phyloP scores from a whole-genome alignment of 2,888 invertebrate species.

The Spilosoma lubricipeda region DNA sequence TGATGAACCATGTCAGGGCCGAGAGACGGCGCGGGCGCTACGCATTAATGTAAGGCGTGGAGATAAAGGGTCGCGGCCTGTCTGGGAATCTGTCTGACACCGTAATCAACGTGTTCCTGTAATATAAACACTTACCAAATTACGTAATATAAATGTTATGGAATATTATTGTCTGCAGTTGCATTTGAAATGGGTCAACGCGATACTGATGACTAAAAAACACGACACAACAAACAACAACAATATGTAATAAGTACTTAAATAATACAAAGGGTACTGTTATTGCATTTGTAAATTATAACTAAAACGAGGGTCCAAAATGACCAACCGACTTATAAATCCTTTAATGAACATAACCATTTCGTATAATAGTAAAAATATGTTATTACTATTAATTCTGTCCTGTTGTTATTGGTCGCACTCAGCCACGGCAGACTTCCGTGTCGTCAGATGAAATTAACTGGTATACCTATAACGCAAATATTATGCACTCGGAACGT shows the following conservation, averaged over 20 bases:
- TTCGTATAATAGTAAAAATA: no score
- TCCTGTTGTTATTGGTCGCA: no score
- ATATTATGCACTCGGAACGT: background rate
- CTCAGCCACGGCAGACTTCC: background rate
- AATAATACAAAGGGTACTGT: background rate
- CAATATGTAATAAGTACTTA: background rate
- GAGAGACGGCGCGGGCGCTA: slow-evolving; percentile 55
- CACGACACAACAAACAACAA: background rate
- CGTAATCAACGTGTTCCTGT: slow-evolving; percentile 31
- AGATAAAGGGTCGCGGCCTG: slow-evolving; percentile 72
- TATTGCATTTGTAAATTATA: background rate
- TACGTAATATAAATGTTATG: slow-evolving; percentile 14
- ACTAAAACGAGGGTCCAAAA: no score
- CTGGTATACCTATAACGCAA: background rate
- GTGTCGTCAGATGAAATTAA: background rate
- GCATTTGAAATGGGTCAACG: background rate
- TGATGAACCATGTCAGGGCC: slow-evolving; percentile 63
- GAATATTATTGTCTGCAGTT: slow-evolving; percentile 14
- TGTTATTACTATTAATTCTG: no score
- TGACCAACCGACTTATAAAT: no score
- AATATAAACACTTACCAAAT: slow-evolving; percentile 35
- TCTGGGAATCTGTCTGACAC: slow-evolving; percentile 61
- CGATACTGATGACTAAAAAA: background rate
- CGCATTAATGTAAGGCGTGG: slow-evolving; percentile 23
- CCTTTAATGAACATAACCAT: no score